Base-by-base conservation (phyloP, 2,113 vertebrate genomes). In the Protomyctophum bolini region DNA sequence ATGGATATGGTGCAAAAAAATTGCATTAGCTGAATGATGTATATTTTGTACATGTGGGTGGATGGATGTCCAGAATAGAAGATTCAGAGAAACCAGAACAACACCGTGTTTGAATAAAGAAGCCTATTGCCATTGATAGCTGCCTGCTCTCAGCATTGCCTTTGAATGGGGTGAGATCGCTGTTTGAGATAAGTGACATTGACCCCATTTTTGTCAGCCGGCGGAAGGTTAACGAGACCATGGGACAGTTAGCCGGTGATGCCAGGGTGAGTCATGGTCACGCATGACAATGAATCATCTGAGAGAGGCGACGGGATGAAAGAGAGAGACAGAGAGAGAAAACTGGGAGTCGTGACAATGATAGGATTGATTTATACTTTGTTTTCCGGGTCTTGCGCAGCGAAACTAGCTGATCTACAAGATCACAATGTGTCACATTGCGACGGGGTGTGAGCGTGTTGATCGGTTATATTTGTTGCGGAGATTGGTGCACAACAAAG, bases 261-360 rank as follows among this genome's bases (percentile, higher is more conserved):
- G 80, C 63, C 45, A 41, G 70, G 64, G 76, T 85, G 87, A 89
- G 76, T 91, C 87, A 88, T 70, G 57, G 81, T 85, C 85, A 78
- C 73, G 66, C 73, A 84, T 71, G 70, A 7, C 60, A 76, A 80
- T 90, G 87, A 88, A 55, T 91, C 87, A 88, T 81, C 73, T 68
- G 71, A 70, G 65, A 28, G 49, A 49, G 67, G 63, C 8, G 62
- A 79, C 72, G 6, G 51, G 56, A 73, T 69, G 68, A 69, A 72
- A 72, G 1, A 2, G 62, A 72, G 64, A 28, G 14, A 33, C 7
- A 14, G 49, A 11, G 8, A 55, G 12, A 60, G 11, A 11, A 47
- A 66, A 67, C 50, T 63, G 78, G 51, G 58, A 80, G 71, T 83
- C 57, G 80, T 86, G 85, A 88, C 80, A 55, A 57, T 45, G 57